phyloP scores from a whole-genome alignment of 1,140 invertebrate species.

The Heliothis subflexa region DNA sequence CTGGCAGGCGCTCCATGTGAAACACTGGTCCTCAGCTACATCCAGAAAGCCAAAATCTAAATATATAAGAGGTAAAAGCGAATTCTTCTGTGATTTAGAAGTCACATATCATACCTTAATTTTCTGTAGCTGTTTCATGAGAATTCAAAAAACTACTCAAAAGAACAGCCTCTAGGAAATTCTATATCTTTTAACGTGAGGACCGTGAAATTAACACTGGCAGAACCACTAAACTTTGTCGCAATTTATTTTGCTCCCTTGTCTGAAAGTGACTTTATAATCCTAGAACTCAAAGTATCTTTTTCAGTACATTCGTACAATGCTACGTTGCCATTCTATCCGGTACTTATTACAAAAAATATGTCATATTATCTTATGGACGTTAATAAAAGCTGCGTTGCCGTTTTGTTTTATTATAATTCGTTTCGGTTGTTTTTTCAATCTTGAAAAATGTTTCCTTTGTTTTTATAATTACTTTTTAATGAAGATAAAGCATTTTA shows the following conservation, averaged over 20 bases:
- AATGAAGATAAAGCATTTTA: background rate
- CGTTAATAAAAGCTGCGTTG: background rate
- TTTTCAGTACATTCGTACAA: background rate
- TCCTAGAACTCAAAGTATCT: background rate
- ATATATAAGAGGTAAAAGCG: too few species aligned
- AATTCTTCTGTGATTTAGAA: too few species aligned
- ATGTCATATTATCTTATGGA: background rate
- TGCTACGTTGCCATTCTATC: background rate
- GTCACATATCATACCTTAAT: too few species aligned
- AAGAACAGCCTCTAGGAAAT: background rate
- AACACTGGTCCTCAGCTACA: too few species aligned
- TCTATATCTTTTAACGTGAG: background rate
- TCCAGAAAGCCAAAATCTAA: too few species aligned
- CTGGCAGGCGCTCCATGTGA: too few species aligned
- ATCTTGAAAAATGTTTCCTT: background rate
- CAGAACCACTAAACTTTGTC: slow-evolving; percentile 10
- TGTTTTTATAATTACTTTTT: background rate
- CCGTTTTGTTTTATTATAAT: background rate
- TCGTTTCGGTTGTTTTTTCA: background rate
- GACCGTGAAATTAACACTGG: slow-evolving; percentile 25
- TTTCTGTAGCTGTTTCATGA: background rate
- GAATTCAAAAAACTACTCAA: background rate
- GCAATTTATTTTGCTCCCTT: background rate
- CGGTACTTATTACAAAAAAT: background rate
- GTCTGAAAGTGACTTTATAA: slow-evolving; percentile 21